Evolutionary conservation across 2,888 invertebrate species (phyloP).

Genomic region (Aromia moschata): DNA sequence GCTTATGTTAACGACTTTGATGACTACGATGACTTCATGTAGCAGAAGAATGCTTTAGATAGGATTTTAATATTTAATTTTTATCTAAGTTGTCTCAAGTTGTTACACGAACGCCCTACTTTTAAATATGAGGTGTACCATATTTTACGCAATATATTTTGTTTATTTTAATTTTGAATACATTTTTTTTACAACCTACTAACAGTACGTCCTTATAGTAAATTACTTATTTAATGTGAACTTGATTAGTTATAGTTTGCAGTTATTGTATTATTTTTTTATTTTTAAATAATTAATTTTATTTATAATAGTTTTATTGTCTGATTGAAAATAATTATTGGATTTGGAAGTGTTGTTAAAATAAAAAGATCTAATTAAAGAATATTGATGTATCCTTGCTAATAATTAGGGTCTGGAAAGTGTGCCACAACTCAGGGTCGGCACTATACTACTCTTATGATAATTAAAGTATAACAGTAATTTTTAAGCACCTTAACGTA

Average conservation of each 20-base stretch:
- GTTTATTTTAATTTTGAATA: constrained; percentile 21
- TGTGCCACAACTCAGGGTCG: no score
- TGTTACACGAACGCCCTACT: constrained; percentile 28
- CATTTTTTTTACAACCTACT: constrained; percentile 19
- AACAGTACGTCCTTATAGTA: neutral
- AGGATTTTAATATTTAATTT: constrained; percentile 36
- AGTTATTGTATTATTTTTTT: neutral
- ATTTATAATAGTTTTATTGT: neutral
- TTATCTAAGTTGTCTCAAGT: constrained; percentile 36
- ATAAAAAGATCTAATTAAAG: no score
- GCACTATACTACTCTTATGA: no score
- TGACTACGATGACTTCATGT: constrained; percentile 81
- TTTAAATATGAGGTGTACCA: constrained; percentile 30
- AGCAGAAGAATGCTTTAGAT: constrained; percentile 58
- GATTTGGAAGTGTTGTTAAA: no score
- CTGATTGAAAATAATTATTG: no score
- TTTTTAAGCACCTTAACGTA: no score
- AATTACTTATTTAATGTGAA: neutral
- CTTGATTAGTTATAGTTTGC: neutral
- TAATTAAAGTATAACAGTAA: no score
- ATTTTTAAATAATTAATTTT: neutral
- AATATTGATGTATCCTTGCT: no score
- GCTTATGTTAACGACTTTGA: constrained; percentile 69
- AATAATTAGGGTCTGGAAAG: no score
- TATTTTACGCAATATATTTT: constrained; percentile 35